These are phyloP conservation scores for Trachymyrmex cornetzi DNA, from an alignment of 1,140 invertebrate species.

Conservation along the genomic window DNA sequence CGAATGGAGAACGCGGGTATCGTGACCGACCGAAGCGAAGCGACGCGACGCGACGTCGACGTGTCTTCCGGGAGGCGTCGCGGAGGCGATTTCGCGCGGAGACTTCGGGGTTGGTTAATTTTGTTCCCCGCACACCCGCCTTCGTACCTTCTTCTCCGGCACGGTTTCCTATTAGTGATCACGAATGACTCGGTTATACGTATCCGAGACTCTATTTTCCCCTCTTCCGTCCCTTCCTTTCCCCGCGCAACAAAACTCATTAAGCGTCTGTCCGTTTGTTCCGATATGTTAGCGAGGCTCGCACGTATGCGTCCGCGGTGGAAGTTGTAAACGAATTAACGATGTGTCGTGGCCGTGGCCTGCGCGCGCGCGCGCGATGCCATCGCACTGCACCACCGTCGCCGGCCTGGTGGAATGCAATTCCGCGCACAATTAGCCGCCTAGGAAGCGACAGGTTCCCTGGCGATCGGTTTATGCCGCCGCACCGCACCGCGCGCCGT, in stretches of 20 bases:
- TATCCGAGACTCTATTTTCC: slow-evolving; percentile 32
- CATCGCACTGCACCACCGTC: slow-evolving; percentile 23
- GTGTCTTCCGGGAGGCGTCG: slow-evolving; percentile 73
- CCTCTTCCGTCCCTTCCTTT: not conserved
- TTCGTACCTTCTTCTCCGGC: not conserved
- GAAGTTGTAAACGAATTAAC: slow-evolving; percentile 81
- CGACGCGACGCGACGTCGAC: slow-evolving; percentile 7
- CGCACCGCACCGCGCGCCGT: slow-evolving; percentile 33
- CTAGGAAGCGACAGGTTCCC: slow-evolving; percentile 55
- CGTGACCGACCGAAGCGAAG: slow-evolving; percentile 60
- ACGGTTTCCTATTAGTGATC: slow-evolving; percentile 79
- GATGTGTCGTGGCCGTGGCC: slow-evolving; percentile 77
- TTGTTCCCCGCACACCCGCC: slow-evolving; percentile 51
- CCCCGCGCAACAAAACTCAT: slow-evolving; percentile 81
- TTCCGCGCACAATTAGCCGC: slow-evolving; percentile 62
- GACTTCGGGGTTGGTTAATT: slow-evolving; percentile 75
- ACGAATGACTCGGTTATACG: slow-evolving; percentile 72
- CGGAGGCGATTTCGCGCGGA: slow-evolving; percentile 69
- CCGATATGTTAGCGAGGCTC: slow-evolving; percentile 78
- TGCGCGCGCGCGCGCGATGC: slow-evolving; percentile 52
- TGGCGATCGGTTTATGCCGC: slow-evolving; percentile 56
- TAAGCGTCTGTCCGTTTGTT: slow-evolving; percentile 84
- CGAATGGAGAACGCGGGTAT: slow-evolving; percentile 23
- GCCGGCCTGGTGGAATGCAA: slow-evolving; percentile 59
- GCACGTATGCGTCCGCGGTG: slow-evolving; percentile 70